phyloP scores from a whole-genome alignment of 1,140 invertebrate genomes.

The Zaprionus nigranus region DNA sequence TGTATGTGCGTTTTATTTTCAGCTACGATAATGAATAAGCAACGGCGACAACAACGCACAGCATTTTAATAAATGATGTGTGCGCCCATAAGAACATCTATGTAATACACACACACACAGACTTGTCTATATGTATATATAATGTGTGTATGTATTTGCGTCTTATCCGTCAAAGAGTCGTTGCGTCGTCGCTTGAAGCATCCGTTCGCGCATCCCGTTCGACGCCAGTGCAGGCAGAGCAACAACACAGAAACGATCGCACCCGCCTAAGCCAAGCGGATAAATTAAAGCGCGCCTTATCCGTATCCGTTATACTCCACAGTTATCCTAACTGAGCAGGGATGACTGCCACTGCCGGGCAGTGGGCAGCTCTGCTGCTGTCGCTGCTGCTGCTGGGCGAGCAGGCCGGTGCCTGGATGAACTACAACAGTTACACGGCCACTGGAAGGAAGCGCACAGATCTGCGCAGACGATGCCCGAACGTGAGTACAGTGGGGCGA shows the following conservation, averaged over 20 bases:
- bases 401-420: constrained; percentile 49
- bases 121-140: neutral
- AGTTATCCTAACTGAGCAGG: constrained; percentile 2
- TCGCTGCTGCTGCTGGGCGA: constrained; percentile 23
- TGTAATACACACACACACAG: constrained; percentile 13
- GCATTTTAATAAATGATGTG: constrained; percentile 40
- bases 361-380: constrained; percentile 19
- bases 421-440: constrained; percentile 67
- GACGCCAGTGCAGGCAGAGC: constrained; percentile 59
- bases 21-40: constrained; percentile 55
- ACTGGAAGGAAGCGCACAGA: constrained; percentile 68
- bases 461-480: constrained; percentile 64
- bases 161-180: constrained; percentile 69
- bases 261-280: constrained; percentile 29
- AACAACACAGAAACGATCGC: constrained; percentile 44
- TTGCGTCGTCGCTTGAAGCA: constrained; percentile 35
- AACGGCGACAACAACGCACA: constrained; percentile 37
- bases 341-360: constrained; percentile 13
- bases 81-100: neutral
- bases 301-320: constrained; percentile 8
- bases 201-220: constrained; percentile 45
- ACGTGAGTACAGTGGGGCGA: constrained; percentile 50
- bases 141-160: constrained; percentile 18
- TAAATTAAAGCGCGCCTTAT: constrained; percentile 15
- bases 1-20: constrained; percentile 41